Base-by-base conservation (phyloP, 2,113 vertebrate species). In the Albula goreensis region DNA sequence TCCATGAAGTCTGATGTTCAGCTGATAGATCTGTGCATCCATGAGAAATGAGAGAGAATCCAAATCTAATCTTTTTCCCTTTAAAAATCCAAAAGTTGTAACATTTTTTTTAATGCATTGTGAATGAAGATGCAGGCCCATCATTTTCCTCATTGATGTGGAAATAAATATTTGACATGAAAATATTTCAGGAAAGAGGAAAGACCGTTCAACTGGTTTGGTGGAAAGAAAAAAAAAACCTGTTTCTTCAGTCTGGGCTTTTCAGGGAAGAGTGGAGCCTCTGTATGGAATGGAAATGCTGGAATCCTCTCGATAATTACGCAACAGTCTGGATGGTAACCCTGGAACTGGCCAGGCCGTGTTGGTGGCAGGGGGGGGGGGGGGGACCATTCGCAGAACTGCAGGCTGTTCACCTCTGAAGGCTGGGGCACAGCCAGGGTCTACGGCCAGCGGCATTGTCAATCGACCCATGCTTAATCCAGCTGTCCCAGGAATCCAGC, bases 211-310 rank as follows among this genome's bases (percentile, higher is more conserved):
- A 51, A 25, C 22, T 50, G 51, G 22, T 50, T n/a, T 50, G 50
- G 49, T 5, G 11, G 82, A 70, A 82, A 48, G 15, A 81, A n/a
- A 83, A 78, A 53, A 11, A 19, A 7, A 10, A 63, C 25, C 15
- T 50, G 52, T 78, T 25, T n/a, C 48, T 11, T 2, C 80, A 82
- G 41, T 56, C 80, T 31, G 2, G 50, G 17, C 41, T 53, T 77
- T 86, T 86, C 85, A 53, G 66, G 13, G 81, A 86, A 86, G 70
- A 8, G 85, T 49, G 48, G 52, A 48, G n/a, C 84, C 84, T 60
- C 77, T n/a, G 22, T 25, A 41, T 41, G 31, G 78, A 25, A 12
- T 52, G 9, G 50, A 81, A 81, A 51, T 53, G 85, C 79, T 50
- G 50, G 51, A 85, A 79, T 85, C 50, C 31, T 79, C 51, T 63